Evolutionary conservation across 2,888 invertebrate genomes (phyloP).

Genomic region (Ornithoptera alexandrae): DNA sequence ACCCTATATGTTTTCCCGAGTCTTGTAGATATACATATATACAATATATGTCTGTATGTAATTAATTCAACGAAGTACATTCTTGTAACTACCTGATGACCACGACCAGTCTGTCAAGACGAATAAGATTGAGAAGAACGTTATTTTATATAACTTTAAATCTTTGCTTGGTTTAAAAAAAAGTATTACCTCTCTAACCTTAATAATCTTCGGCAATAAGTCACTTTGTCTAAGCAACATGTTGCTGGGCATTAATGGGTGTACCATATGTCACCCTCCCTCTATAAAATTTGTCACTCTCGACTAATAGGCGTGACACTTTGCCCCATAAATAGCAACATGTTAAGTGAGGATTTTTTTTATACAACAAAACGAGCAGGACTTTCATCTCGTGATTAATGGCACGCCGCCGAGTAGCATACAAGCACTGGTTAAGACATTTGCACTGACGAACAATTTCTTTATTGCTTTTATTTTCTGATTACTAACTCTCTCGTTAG

Average conservation of each 20-base stretch:
- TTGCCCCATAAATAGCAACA: slow-evolving; percentile 48
- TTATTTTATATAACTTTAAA: no score
- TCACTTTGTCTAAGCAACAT: slow-evolving; percentile 34
- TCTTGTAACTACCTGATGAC: no score
- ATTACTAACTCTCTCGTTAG: no score
- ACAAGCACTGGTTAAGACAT: no score
- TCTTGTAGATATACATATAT: no score
- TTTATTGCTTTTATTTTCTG: no score
- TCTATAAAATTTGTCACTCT: slow-evolving; percentile 53
- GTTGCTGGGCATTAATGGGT: slow-evolving; percentile 53
- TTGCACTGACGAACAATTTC: no score
- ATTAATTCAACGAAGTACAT: no score
- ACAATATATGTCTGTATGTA: no score
- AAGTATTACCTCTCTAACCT: slow-evolving; percentile 1
- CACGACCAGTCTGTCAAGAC: no score
- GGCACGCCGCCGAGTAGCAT: background rate
- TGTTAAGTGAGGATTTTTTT: background rate
- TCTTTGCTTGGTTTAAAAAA: background rate
- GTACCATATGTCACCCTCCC: slow-evolving; percentile 53
- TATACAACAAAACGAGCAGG: background rate
- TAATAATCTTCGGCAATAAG: slow-evolving; percentile 33
- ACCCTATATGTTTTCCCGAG: no score
- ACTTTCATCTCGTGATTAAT: background rate
- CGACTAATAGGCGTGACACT: slow-evolving; percentile 53
- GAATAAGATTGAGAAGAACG: no score